Evolutionary conservation across 2,113 vertebrate genomes (phyloP), one percentile per base, ranked within the genome.

Genomic region (Calonectris borealis): DNA sequence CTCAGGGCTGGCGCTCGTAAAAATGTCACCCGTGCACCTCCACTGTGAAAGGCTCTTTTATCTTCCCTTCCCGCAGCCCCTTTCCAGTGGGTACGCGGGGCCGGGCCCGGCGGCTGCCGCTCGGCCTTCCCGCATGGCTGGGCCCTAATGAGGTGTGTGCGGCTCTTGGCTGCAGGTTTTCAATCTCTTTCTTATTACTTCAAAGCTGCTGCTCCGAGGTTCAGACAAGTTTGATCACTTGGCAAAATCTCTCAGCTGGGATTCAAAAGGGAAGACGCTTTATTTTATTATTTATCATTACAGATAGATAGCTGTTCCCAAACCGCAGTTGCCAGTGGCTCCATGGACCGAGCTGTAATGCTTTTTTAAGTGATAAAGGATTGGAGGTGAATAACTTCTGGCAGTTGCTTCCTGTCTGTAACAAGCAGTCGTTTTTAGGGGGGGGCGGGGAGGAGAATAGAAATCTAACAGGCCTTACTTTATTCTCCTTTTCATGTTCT

Each of bases 11-110:
- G 51, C 58, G 27, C 96, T 98, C 85, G 48, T 98, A 98, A 98
- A 98, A 98, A 97, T 96, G 96, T 97, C 97, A 97, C 97, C 70
- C 36, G 52, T 93, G 96, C 77, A 44, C 97, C 96, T 98, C 85
- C 95, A 92, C 97, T 96, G 97, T 97, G 96, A 98, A 98, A 98
- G 97, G 95, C 84, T 97, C 98, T 97, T 98, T 98, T 98, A 98
- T 98, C 97, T 95, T 86, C 93, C 96, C 87, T 97, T 94, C 94
- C 91, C 38, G 31, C 95, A 97, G 93, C 80, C 94, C 90, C 92
- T 89, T 88, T 97, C 83, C 97, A 96, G 72, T 17, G 95, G 93
- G 83, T 70, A 83, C 46, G 38, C 51, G 69, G 92, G 55, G 77
- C 96, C 71, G 85, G 96, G 95, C 93, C 95, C 49, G 29, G 96